These are phyloP conservation scores for Marasmarcha lunaedactyla DNA, from an alignment of 2,888 invertebrate genomes.

Conservation along the genomic window DNA sequence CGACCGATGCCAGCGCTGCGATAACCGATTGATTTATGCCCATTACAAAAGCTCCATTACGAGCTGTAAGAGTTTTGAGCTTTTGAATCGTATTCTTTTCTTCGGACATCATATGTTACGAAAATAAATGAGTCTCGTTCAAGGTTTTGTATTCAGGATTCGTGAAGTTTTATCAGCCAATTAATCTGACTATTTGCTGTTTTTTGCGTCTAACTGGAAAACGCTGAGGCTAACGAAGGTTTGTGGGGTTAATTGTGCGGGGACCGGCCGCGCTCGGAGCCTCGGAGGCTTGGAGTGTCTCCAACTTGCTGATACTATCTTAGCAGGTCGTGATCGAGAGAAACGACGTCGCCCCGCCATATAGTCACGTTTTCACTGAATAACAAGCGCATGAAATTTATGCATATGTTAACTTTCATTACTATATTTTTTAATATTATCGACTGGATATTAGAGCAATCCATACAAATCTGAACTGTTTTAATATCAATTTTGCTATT, in stretches of 20 bases:
- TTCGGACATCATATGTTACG: too few relatives aligned
- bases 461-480: too few relatives aligned
- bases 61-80: too few relatives aligned
- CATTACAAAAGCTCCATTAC: background rate
- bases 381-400: slow-evolving; percentile 28
- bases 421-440: too few relatives aligned
- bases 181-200: background rate
- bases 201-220: slow-evolving; percentile 2
- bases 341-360: slow-evolving; percentile 34
- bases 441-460: too few relatives aligned
- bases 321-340: slow-evolving; percentile 43
- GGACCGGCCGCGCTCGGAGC: slow-evolving; percentile 15
- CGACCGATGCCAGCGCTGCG: slow-evolving; percentile 20
- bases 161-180: background rate
- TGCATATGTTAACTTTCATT: slow-evolving; percentile 36
- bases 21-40: slow-evolving; percentile 20
- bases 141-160: background rate
- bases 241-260: slow-evolving; percentile 46
- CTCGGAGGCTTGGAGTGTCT: slow-evolving; percentile 31
- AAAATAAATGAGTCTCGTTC: too few relatives aligned
- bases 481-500: too few relatives aligned
- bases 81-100: too few relatives aligned
- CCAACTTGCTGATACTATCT: slow-evolving; percentile 34
- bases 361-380: slow-evolving; percentile 50
- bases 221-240: slow-evolving; percentile 27